A percentile compares a stretch with the other conserved stretches of the same genome.
phyloP scores from a whole-genome alignment of 2,797 vertebrate genomes.

The Dendrocincla tyrannina region DNA sequence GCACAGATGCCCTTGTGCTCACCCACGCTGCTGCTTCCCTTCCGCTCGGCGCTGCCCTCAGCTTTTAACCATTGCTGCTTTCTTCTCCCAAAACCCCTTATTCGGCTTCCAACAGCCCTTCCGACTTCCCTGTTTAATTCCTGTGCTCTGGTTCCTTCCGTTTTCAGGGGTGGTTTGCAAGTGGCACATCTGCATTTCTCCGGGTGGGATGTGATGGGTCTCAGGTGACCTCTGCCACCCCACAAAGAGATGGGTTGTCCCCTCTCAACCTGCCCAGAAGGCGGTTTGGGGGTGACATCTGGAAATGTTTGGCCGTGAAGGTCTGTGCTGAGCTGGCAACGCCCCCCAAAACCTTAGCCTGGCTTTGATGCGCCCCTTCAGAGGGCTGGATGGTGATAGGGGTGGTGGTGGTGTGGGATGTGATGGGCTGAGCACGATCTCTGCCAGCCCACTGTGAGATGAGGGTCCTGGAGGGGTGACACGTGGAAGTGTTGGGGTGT shows the following conservation, averaged over 20 bases:
- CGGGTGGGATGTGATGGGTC: not conserved
- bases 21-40: not conserved
- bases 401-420: not conserved
- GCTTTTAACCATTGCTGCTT: conserved; percentile 36
- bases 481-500: not conserved
- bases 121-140: not conserved
- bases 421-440: not conserved
- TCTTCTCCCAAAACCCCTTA: not conserved
- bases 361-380: not conserved
- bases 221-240: not conserved
- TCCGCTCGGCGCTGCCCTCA: not conserved
- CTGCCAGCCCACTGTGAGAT: not conserved
- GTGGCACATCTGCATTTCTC: accelerated
- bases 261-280: accelerated
- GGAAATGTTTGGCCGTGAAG: not conserved
- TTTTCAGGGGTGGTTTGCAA: not conserved
- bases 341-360: not conserved
- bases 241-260: accelerated
- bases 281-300: accelerated
- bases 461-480: accelerated
- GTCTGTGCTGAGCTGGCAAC: not conserved
- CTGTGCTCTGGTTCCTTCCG: accelerated
- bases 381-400: not conserved
- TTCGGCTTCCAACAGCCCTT: not conserved
- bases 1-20: conserved; percentile 16